phyloP scores from a whole-genome alignment of 2,797 vertebrate species.

The Serranus cabrilla region DNA sequence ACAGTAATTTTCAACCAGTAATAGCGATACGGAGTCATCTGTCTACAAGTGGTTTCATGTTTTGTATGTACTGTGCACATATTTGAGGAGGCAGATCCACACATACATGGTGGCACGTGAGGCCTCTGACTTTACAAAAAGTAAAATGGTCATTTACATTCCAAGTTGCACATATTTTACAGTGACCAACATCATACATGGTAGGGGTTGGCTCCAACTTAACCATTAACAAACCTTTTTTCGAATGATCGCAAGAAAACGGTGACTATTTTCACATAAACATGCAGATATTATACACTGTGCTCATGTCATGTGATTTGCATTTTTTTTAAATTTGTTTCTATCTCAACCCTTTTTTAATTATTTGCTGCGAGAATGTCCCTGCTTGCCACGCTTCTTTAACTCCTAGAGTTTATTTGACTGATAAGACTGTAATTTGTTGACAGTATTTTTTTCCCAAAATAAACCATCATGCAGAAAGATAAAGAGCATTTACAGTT shows the following conservation, averaged over 20 bases:
- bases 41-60: no score
- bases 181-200: no score
- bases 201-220: no score
- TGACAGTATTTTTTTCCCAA: slow-evolving; percentile 1
- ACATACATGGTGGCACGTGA: no score
- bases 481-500: slow-evolving; percentile 29
- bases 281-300: not conserved
- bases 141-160: not conserved
- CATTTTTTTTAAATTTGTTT: not conserved
- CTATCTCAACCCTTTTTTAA: not conserved
- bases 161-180: not conserved
- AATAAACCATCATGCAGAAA: slow-evolving; percentile 26
- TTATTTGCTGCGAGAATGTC: not conserved
- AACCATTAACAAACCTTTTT: slow-evolving; percentile 1
- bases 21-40: no score
- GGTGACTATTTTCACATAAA: not conserved
- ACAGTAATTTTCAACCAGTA: no score
- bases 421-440: slow-evolving; percentile 23
- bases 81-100: no score
- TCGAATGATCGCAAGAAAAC: not conserved
- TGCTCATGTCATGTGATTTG: not conserved
- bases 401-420: slow-evolving; percentile 13
- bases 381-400: not conserved
- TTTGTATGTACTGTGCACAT: no score
- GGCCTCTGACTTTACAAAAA: not conserved